Conservation (phyloP, 2,888 invertebrate species). For the Ormyrus pomaceus region DNA sequence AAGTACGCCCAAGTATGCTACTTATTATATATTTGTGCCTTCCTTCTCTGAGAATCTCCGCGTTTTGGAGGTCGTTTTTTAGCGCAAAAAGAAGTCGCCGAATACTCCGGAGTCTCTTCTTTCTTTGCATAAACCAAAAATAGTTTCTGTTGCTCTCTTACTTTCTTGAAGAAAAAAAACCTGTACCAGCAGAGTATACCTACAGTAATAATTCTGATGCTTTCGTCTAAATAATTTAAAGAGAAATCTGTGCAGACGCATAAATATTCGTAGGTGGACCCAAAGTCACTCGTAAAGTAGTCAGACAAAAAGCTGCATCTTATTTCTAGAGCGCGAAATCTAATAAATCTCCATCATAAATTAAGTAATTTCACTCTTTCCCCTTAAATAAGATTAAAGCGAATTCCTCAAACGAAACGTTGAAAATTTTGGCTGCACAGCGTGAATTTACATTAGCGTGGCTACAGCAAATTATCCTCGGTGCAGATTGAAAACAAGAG, state of each 20-base stretch:
- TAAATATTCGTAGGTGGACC: conserved; percentile 25
- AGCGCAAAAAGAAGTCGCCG: background rate
- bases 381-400: no score
- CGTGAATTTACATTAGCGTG: no score
- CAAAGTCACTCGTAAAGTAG: conserved; percentile 22
- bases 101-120: conserved; percentile 17
- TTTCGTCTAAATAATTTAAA: no score
- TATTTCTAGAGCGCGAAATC: no score
- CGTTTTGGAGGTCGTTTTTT: conserved; percentile 5
- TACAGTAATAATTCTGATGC: no score
- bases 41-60: conserved; percentile 17
- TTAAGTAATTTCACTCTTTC: no score
- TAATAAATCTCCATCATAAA: no score
- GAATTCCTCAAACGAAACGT: no score
- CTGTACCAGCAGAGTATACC: no score
- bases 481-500: conserved; percentile 23
- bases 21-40: conserved; percentile 27
- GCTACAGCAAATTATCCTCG: no score
- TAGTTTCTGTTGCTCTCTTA: background rate
- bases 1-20: background rate
- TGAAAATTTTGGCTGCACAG: no score
- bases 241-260: no score
- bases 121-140: conserved; percentile 28
- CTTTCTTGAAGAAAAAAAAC: background rate
- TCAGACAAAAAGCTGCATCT: background rate